Conservation (phyloP, 2,797 vertebrate species). For the Melanotaenia parkinsoni region DNA sequence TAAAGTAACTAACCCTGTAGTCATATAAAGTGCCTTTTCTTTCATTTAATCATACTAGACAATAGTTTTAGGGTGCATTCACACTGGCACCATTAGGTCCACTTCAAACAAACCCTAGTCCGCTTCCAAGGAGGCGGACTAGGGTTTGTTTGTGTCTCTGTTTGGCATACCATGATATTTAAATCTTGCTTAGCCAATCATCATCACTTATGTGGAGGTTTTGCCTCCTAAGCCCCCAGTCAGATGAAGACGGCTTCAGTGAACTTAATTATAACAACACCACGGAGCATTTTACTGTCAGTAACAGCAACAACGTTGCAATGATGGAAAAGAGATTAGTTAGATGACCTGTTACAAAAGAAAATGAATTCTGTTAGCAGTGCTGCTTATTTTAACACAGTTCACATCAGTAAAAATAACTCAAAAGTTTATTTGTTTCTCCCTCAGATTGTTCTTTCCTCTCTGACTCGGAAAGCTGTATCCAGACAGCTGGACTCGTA, state of each 20-base stretch:
- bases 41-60: not conserved
- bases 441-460: slow-evolving; percentile 77
- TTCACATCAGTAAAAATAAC: not conserved
- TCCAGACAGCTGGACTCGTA: slow-evolving; percentile 84
- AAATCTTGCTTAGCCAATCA: too few relatives aligned
- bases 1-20: slow-evolving; percentile 54
- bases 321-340: not conserved
- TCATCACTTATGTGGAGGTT: too few relatives aligned
- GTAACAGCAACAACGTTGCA: not conserved
- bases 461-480: slow-evolving; percentile 69
- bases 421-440: not conserved
- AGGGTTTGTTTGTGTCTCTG: too few relatives aligned
- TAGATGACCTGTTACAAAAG: too few relatives aligned
- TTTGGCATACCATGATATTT: too few relatives aligned
- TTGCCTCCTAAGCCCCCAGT: too few relatives aligned
- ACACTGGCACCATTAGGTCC: too few relatives aligned
- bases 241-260: too few relatives aligned
- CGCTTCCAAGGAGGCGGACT: too few relatives aligned
- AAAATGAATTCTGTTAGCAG: too few relatives aligned
- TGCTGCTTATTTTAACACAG: not conserved
- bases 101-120: too few relatives aligned
- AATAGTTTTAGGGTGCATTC: not conserved
- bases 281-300: not conserved
- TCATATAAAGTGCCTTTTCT: not conserved
- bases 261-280: too few relatives aligned